Percentiles rank a stretch among this genome's conserved stretches.
Conservation (phyloP, 2,797 vertebrate genomes). For the Pangasius djambal region DNA sequence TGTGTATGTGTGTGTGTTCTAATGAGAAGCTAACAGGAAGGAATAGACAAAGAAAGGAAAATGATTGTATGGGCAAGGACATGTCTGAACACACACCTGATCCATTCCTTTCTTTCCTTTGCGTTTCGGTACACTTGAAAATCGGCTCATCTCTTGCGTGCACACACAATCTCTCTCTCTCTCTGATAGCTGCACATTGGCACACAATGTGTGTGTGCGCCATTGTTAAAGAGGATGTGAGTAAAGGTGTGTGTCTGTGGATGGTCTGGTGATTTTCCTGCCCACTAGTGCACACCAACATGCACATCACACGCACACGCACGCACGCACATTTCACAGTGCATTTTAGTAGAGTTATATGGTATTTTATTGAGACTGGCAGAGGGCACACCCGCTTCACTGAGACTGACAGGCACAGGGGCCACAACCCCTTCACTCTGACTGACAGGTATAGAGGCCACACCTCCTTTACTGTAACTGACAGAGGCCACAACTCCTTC, state of each 20-base stretch:
- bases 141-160: background rate
- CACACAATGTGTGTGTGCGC: constrained; percentile 17
- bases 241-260: constrained; percentile 20
- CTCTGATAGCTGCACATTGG: background rate
- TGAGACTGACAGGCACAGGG: too few species aligned
- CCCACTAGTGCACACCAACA: constrained; percentile 36
- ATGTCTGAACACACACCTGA: constrained; percentile 32
- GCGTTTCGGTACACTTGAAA: background rate
- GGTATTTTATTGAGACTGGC: background rate
- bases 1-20: constrained; percentile 28
- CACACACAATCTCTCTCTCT: background rate
- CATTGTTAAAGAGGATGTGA: constrained; percentile 15
- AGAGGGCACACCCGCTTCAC: background rate
- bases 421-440: background rate
- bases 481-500: background rate
- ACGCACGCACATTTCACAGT: background rate
- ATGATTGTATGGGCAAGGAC: constrained; percentile 19
- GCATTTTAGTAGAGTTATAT: background rate
- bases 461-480: background rate
- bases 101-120: constrained; percentile 1
- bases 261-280: constrained; percentile 51
- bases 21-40: constrained; percentile 30
- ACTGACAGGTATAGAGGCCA: background rate
- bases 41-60: constrained; percentile 26
- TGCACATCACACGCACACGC: background rate